A percentile compares a stretch with the other conserved stretches of the same genome.
phyloP scores from a whole-genome alignment of 2,797 vertebrate genomes.

The Sebastes matsubarae region DNA sequence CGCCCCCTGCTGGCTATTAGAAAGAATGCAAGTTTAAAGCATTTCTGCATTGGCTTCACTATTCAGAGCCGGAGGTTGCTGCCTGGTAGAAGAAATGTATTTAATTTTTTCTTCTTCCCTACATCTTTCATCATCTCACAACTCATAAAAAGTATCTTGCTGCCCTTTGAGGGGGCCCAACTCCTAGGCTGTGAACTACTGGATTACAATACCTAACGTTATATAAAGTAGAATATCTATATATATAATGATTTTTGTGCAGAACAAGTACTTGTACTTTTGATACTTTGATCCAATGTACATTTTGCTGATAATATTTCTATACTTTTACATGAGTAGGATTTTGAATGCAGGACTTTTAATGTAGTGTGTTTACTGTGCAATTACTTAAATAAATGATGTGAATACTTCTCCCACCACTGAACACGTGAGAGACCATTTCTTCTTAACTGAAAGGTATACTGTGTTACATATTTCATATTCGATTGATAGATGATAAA shows the following conservation, averaged over 20 bases:
- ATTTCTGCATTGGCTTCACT: too few species aligned
- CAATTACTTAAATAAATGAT: background rate
- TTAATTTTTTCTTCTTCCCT: background rate
- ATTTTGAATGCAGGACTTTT: background rate
- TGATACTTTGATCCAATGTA: background rate
- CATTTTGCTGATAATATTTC: background rate
- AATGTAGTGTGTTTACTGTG: background rate
- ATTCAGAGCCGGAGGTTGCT: too few species aligned
- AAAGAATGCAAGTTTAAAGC: too few species aligned
- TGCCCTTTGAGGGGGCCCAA: background rate
- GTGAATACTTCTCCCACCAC: conserved; percentile 1
- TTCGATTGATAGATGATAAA: conserved; percentile 70
- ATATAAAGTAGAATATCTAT: background rate
- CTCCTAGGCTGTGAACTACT: background rate
- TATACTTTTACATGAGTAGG: background rate
- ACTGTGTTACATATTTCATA: conserved; percentile 59
- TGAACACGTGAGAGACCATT: conserved; percentile 27
- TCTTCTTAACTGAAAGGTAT: conserved; percentile 49
- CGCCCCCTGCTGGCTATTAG: too few species aligned
- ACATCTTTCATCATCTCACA: background rate
- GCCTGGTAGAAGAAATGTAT: too few species aligned
- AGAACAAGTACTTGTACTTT: background rate
- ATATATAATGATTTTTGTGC: background rate
- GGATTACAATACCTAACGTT: background rate
- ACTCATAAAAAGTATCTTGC: too few species aligned